These are phyloP conservation scores for Ophion slaviceki DNA, from an alignment of 2,888 invertebrate species.

Conservation along the genomic window DNA sequence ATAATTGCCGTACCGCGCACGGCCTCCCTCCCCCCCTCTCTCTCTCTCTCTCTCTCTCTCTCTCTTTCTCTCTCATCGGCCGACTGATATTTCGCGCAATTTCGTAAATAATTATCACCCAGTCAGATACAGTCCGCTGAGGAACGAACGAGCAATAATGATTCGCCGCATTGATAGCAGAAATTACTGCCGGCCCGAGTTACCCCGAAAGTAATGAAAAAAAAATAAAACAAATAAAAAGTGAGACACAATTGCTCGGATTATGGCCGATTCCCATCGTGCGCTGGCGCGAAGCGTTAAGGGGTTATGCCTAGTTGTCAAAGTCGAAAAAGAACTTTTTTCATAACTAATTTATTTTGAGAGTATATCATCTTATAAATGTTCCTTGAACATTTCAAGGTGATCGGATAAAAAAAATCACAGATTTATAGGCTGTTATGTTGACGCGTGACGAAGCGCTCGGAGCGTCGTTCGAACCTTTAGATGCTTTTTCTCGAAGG, in stretches of 20 bases:
- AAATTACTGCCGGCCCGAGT: constrained; percentile 46
- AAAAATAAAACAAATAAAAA: neutral
- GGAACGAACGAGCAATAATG: constrained; percentile 43
- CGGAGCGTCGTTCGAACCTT: too few species aligned
- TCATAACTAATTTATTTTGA: too few species aligned
- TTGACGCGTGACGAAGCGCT: too few species aligned
- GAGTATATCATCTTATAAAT: too few species aligned
- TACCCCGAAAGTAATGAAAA: constrained; percentile 13
- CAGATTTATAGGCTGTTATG: too few species aligned
- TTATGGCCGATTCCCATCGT: neutral
- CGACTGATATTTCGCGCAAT: constrained; percentile 66
- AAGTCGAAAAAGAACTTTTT: too few species aligned
- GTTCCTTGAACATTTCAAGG: too few species aligned
- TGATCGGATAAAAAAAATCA: too few species aligned
- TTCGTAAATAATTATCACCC: constrained; percentile 70
- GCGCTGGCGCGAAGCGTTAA: neutral
- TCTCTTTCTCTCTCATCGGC: constrained; percentile 41
- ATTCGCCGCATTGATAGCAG: constrained; percentile 62
- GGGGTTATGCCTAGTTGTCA: too few species aligned
- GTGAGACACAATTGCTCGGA: neutral
- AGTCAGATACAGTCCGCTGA: constrained; percentile 55
- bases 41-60: constrained; percentile 28
- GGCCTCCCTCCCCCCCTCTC: constrained; percentile 11
- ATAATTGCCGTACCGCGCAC: constrained; percentile 69
- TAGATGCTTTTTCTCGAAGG: too few species aligned